These are phyloP conservation scores for Odontothrips loti DNA, from an alignment of 2,888 invertebrate genomes.

Conservation along the genomic window DNA sequence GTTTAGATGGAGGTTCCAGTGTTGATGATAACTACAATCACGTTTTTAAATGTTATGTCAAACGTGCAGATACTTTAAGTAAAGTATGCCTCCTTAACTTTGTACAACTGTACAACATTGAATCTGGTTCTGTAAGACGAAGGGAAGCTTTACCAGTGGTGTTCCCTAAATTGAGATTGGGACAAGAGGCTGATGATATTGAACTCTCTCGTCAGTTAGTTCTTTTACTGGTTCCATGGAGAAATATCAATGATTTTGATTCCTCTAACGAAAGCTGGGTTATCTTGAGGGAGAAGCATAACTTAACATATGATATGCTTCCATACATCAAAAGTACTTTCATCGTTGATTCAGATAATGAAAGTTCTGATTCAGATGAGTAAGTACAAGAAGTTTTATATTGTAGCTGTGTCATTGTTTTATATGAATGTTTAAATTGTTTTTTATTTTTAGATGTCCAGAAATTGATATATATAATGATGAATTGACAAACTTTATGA, in stretches of 20 bases:
- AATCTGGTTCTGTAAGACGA: neutral
- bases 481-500: neutral
- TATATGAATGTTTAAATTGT: neutral
- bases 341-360: neutral
- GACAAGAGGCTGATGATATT: neutral
- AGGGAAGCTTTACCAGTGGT: too few relatives aligned
- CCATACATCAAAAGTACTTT: neutral
- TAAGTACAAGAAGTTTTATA: neutral
- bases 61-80: neutral
- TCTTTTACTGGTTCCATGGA: neutral
- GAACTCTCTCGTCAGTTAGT: neutral
- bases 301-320: neutral
- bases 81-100: neutral
- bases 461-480: neutral
- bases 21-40: neutral
- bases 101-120: neutral
- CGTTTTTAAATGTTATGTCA: neutral
- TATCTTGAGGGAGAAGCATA: neutral
- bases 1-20: neutral
- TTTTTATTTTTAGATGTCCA: neutral
- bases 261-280: neutral
- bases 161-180: neutral
- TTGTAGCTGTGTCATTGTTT: too few relatives aligned
- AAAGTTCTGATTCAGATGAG: neutral
- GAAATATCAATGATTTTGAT: neutral